Base-by-base conservation (phyloP, 2,113 vertebrate species). In the Vicugna pacos region DNA sequence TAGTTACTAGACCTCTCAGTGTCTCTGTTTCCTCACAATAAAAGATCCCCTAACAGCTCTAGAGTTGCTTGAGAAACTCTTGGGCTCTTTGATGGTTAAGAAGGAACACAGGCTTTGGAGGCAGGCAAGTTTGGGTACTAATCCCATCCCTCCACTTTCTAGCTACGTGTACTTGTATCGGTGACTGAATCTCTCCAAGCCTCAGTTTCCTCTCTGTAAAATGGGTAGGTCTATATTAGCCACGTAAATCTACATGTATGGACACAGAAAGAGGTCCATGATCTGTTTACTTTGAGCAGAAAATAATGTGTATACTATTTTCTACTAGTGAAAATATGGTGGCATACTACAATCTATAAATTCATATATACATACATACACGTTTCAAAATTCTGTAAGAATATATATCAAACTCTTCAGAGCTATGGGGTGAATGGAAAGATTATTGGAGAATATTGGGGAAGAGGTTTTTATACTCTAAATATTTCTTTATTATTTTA, bases 121-220 rank as follows among this genome's bases (percentile, higher is more conserved):
- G 38, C 60, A 81, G 46, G 76, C 17, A 9, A 7, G 67, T n/a
- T 38, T 82, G 58, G 20, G 17, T n/a, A 70, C 13, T 30, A 35
- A 84, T 9, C 48, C 79, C 67, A 35, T 48, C 12, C 1, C 38
- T 58, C 35, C 48, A 7, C 46, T 60, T 92, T 42, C 46, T 64
- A 42, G 48, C 16, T 70, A 10, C 32, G 79, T 13, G 17, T 4
- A 9, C 16, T 38, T 35, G 0, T 24, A 9, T 5, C 35, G 12
- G 48, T 46, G 65, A 62, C 15, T 46, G 50, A 92, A 64, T 26
- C 24, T 60, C 70, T 65, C 84, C 52, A 38, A 42, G 42, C 32
- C 38, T 84, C 76, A 35, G 46, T 62, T 56, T 72, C 38, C 91
- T 64, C 24, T 46, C 60, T 91, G 60, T 89, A 72, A 90, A 94